Percentiles rank a stretch among this genome's conserved stretches.
Evolutionary conservation across 2,797 vertebrate species (phyloP).

Genomic region (Tokudaia tokunoshimensis): DNA sequence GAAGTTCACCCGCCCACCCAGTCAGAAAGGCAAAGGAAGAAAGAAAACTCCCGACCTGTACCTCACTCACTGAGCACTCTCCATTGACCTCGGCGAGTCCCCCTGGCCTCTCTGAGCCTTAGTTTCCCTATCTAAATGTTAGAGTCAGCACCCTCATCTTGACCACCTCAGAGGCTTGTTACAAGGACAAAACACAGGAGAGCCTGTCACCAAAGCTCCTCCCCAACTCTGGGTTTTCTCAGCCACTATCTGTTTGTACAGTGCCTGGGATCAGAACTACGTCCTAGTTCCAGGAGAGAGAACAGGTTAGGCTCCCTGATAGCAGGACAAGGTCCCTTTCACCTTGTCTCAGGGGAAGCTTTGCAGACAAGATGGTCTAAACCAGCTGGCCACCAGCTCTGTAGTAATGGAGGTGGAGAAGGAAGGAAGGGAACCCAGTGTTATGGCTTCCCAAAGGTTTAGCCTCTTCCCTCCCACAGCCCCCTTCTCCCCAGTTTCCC

Average conservation of each 20-base stretch:
- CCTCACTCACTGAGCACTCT: background rate
- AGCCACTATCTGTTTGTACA: background rate
- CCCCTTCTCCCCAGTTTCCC: constrained; percentile 66
- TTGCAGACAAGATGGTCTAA: background rate
- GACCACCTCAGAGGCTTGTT: background rate
- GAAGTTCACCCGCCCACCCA: background rate
- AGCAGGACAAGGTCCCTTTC: background rate
- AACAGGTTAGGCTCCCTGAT: background rate
- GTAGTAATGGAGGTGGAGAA: background rate
- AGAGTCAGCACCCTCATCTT: background rate
- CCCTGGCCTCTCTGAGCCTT: background rate
- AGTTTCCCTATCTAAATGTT: constrained; percentile 40
- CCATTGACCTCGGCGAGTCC: background rate
- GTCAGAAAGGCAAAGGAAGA: background rate
- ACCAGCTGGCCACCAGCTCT: constrained; percentile 26
- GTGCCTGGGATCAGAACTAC: background rate
- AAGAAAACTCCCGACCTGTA: background rate
- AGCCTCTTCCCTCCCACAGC: constrained; percentile 59
- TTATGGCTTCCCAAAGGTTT: background rate
- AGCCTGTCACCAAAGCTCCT: background rate
- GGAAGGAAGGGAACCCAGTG: background rate
- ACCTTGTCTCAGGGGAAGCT: background rate
- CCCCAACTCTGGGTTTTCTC: background rate
- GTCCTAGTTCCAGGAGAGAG: constrained; percentile 16
- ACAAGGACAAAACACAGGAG: background rate